Evolutionary conservation across 1,140 invertebrate species (phyloP).

Genomic region (Cotesia vestalis): DNA sequence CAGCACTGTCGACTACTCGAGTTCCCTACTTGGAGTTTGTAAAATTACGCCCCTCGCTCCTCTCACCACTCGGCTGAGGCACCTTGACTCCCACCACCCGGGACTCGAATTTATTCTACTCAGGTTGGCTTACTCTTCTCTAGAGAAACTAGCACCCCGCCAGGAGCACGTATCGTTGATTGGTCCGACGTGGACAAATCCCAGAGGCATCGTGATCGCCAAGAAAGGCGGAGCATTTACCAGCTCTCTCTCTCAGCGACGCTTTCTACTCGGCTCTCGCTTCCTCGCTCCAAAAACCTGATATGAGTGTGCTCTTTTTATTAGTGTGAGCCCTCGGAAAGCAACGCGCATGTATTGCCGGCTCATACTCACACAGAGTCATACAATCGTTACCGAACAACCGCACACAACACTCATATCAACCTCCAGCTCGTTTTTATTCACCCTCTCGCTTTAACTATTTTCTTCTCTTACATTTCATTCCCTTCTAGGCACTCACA

Average conservation of each 20-base stretch:
- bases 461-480: neutral
- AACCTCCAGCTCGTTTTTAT: neutral
- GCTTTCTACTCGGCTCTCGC: neutral
- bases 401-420: neutral
- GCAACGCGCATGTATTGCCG: slow-evolving; percentile 15
- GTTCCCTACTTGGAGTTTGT: slow-evolving; percentile 39
- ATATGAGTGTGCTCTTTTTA: too few species aligned
- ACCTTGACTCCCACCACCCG: neutral
- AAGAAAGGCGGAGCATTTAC: slow-evolving; percentile 52
- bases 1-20: slow-evolving; percentile 44
- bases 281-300: too few species aligned
- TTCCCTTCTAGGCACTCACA: neutral
- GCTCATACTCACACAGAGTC: slow-evolving; percentile 7
- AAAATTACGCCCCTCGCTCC: slow-evolving; percentile 39
- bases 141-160: slow-evolving; percentile 9
- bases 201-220: slow-evolving; percentile 54
- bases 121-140: slow-evolving; percentile 30
- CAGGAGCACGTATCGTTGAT: slow-evolving; percentile 39
- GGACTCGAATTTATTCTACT: neutral
- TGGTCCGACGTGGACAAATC: slow-evolving; percentile 61
- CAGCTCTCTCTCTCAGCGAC: neutral
- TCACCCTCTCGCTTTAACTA: neutral
- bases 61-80: slow-evolving; percentile 29
- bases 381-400: slow-evolving; percentile 37
- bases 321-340: neutral